Conservation (phyloP, 2,888 invertebrate species). For the Dyspetes luteomarginatus region DNA sequence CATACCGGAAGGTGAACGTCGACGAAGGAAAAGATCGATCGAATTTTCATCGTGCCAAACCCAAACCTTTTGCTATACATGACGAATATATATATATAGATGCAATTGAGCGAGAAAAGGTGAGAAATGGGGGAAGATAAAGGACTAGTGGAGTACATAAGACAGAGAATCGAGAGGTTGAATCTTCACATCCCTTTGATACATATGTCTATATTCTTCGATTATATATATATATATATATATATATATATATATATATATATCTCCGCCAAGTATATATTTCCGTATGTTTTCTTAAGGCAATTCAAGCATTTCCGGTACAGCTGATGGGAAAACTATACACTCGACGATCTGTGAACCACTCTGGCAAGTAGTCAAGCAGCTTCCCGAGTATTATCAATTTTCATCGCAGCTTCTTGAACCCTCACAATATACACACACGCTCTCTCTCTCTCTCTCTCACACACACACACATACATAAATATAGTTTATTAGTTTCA, state of each 20-base stretch:
- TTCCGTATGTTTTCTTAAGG: conserved; percentile 34
- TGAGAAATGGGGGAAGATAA: background rate
- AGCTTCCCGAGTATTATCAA: conserved; percentile 37
- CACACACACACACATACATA: too few relatives aligned
- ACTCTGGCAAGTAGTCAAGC: conserved; percentile 20
- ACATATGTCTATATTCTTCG: background rate
- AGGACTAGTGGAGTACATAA: background rate
- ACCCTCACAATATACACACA: too few relatives aligned
- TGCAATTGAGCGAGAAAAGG: conserved; percentile 11
- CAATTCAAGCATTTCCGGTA: background rate
- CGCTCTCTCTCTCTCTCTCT: too few relatives aligned
- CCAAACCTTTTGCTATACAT: background rate
- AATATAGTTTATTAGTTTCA: background rate
- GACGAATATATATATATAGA: background rate
- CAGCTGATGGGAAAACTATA: background rate
- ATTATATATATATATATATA: background rate
- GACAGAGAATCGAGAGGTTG: background rate
- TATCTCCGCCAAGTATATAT: conserved; percentile 12
- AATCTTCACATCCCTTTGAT: background rate
- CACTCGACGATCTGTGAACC: conserved; percentile 2
- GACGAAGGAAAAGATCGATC: conserved; percentile 46
- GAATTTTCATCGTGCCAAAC: conserved; percentile 41
- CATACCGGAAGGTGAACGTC: conserved; percentile 41
- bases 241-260: background rate
- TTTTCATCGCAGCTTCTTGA: conserved; percentile 18